Conservation (phyloP, 1,140 invertebrate species). For the Ectropis grisescens region DNA sequence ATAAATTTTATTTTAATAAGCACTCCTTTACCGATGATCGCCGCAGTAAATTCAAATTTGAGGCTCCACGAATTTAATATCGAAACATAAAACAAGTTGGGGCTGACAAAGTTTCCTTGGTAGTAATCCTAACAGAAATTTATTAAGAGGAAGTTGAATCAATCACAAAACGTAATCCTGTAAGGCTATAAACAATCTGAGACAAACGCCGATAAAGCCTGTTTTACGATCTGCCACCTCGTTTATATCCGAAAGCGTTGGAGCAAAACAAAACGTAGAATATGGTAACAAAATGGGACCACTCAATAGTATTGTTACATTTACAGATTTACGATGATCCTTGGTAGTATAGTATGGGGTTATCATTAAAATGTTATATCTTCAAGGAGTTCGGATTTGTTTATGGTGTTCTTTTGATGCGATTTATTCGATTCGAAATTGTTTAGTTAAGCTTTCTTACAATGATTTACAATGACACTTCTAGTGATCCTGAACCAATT, state of each 20-base stretch:
- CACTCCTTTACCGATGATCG: constrained; percentile 23
- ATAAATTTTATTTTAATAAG: constrained; percentile 34
- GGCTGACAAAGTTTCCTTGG: constrained; percentile 23
- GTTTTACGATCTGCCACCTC: constrained; percentile 59
- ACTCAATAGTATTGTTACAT: constrained; percentile 38
- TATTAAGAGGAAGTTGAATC: constrained; percentile 47
- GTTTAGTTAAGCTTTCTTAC: too few species aligned
- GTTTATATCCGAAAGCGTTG: constrained; percentile 40
- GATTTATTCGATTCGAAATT: neutral
- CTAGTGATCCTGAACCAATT: too few species aligned
- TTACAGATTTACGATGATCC: constrained; percentile 43
- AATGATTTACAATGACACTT: too few species aligned
- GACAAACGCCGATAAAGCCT: constrained; percentile 45
- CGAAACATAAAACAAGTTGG: constrained; percentile 32
- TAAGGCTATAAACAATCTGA: constrained; percentile 49
- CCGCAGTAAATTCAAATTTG: constrained; percentile 27
- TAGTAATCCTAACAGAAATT: constrained; percentile 29
- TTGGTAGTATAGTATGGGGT: constrained; percentile 23
- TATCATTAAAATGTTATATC: constrained; percentile 39
- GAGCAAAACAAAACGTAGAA: constrained; percentile 36
- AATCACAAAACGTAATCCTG: constrained; percentile 52
- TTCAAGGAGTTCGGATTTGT: constrained; percentile 35
- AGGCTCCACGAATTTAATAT: constrained; percentile 37
- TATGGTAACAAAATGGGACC: constrained; percentile 43
- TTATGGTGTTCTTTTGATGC: constrained; percentile 14